Evolutionary conservation across 2,888 invertebrate species (phyloP).

Genomic region (Eupithecia abbreviata): DNA sequence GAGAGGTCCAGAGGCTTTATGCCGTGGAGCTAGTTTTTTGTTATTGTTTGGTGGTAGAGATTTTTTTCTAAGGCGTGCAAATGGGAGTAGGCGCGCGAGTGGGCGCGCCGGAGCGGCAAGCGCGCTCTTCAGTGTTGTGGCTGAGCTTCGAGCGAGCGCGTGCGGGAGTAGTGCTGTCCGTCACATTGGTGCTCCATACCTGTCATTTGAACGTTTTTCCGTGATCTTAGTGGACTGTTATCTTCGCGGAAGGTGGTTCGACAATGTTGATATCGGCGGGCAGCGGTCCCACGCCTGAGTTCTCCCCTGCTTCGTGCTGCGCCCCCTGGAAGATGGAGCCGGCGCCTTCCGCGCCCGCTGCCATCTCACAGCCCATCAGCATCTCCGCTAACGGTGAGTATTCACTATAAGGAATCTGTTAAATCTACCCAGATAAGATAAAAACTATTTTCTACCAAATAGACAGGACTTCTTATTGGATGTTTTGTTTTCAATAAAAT

Average conservation of each 20-base stretch:
- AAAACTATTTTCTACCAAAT: background rate
- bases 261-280: constrained; percentile 87
- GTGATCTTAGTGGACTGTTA: constrained; percentile 69
- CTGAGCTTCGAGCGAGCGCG: constrained; percentile 82
- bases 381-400: constrained; percentile 84
- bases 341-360: constrained; percentile 78
- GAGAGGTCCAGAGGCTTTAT: constrained; percentile 78
- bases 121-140: constrained; percentile 84
- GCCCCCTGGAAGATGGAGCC: constrained; percentile 87
- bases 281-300: constrained; percentile 84
- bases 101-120: constrained; percentile 81
- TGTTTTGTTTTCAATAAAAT: background rate
- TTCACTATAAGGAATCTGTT: background rate
- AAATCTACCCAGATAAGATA: background rate
- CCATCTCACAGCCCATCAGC: constrained; percentile 79
- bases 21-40: constrained; percentile 77
- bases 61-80: constrained; percentile 82
- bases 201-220: constrained; percentile 45
- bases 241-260: constrained; percentile 62
- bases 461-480: background rate
- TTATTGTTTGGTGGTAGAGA: constrained; percentile 79
- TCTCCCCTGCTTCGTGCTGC: constrained; percentile 84
- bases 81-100: constrained; percentile 83
- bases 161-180: constrained; percentile 68
- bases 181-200: constrained; percentile 55